These are phyloP conservation scores for Platichthys flesus DNA, from an alignment of 2,113 vertebrate genomes.

Conservation along the genomic window DNA sequence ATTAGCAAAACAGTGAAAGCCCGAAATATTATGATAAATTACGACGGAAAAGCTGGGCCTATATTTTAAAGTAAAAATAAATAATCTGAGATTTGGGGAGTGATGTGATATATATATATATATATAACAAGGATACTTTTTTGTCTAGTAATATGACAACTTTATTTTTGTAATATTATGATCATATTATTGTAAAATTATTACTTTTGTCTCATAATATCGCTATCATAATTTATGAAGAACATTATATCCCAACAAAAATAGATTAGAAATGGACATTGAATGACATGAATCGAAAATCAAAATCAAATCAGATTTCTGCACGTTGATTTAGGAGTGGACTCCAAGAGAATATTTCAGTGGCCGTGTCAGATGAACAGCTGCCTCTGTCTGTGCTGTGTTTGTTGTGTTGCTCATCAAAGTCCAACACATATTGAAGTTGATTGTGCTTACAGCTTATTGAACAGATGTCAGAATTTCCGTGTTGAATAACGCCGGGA, in stretches of 20 bases:
- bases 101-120: too few species aligned
- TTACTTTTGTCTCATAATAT: too few species aligned
- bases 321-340: not conserved
- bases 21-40: not conserved
- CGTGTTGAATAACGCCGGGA: constrained; percentile 31
- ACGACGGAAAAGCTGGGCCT: not conserved
- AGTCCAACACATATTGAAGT: constrained; percentile 34
- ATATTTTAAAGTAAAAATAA: not conserved
- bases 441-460: constrained; percentile 63
- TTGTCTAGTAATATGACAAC: too few species aligned
- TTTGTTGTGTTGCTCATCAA: constrained; percentile 43
- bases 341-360: constrained; percentile 27
- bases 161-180: too few species aligned
- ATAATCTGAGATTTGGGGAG: too few species aligned
- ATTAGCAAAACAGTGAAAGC: not conserved
- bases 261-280: too few species aligned
- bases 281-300: too few species aligned
- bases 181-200: too few species aligned
- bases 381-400: constrained; percentile 29
- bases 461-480: constrained; percentile 56
- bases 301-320: not conserved
- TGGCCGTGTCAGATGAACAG: constrained; percentile 21
- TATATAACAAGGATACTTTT: too few species aligned
- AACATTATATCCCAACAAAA: too few species aligned
- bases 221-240: too few species aligned